Base-by-base conservation (phyloP, 2,113 vertebrate species). In the Crotalus helleri region DNA sequence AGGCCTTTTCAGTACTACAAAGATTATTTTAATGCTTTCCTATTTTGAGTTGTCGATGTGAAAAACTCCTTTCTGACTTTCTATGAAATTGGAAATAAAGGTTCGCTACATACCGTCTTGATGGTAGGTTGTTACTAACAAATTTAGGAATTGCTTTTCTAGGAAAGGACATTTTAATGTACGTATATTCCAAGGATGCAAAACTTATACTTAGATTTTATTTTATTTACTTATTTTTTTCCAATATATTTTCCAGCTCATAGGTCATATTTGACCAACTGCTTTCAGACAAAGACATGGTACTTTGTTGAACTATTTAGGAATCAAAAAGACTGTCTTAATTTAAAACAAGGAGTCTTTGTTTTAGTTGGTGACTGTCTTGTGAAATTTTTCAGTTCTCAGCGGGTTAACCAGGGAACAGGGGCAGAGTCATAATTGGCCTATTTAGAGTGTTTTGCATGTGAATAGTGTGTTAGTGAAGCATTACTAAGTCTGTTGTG, bases 401-500 rank as follows among this genome's bases (percentile, higher is more conserved):
- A 98, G 98, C 97, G 98, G 98, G 98, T 98, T 98, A 98, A 98
- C 97, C 96, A 96, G 97, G 97, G 97, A 98, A 97, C 97, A 97
- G 98, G 97, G 98, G 98, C 98, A 96, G 98, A 98, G 98, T 98
- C 98, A 98, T 99, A 99, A 99, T 99, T 99, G 98, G 98, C 98
- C 99, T 98, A 99, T 99, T 99, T 98, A 98, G 98, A 97, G 98
- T 98, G 97, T 97, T 99, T 99, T 99, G 99, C 99, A 99, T 99
- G 98, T 99, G 98, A 99, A 99, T 99, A 98, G 98, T 97, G 98
- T 97, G 97, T 97, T 97, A 98, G 98, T 98, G 98, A 97, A 97
- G 97, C 98, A 98, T 97, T 97, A 98, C 98, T 98, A 98, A 98
- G 98, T 98, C 99, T 99, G 98, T 99, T 99, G 98, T 99, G 98